phyloP scores from a whole-genome alignment of 2,888 invertebrate genomes.

The Epistrophe eligans region DNA sequence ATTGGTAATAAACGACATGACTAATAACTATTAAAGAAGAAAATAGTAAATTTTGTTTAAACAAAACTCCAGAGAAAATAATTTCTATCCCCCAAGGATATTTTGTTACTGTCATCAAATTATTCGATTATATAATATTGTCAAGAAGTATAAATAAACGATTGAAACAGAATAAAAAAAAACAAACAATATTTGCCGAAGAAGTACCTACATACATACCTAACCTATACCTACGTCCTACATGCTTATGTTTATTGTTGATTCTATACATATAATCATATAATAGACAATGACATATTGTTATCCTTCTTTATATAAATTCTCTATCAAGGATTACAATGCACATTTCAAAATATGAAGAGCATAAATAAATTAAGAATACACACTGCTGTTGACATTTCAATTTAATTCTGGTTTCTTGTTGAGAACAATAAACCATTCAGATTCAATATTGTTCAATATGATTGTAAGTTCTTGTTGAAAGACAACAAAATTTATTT shows the following conservation, averaged over 20 bases:
- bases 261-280: neutral
- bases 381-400: conserved; percentile 61
- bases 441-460: conserved; percentile 8
- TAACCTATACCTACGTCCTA: too few species aligned
- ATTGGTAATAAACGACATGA: too few species aligned
- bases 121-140: neutral
- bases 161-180: neutral
- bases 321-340: conserved; percentile 20
- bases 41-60: too few species aligned
- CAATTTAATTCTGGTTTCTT: conserved; percentile 45
- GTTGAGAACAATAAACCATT: neutral
- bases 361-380: conserved; percentile 50
- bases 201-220: neutral
- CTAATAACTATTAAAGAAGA: too few species aligned
- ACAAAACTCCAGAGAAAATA: too few species aligned
- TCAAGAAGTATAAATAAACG: neutral
- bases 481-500: neutral
- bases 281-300: conserved; percentile 7
- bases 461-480: neutral
- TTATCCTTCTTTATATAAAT: neutral
- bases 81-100: neutral
- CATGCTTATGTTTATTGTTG: neutral
- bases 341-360: neutral
- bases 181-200: neutral
- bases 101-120: neutral